Evolutionary conservation across 2,113 vertebrate species (phyloP).

Genomic region (Percina caprodes): DNA sequence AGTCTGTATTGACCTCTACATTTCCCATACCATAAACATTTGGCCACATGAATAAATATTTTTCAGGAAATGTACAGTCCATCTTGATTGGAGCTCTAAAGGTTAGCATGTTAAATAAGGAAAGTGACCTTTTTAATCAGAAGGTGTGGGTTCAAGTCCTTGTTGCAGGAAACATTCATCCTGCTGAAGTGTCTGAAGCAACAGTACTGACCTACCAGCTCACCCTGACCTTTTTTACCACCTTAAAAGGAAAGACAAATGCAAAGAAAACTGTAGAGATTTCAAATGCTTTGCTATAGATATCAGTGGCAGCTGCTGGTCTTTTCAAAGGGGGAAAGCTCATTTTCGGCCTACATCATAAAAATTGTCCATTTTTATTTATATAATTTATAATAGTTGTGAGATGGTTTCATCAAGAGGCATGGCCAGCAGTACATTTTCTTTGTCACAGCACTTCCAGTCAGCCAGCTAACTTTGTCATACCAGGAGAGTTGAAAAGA

Average conservation of each 20-base stretch:
- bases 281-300: background rate
- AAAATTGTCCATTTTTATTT: no score
- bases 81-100: background rate
- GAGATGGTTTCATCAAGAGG: no score
- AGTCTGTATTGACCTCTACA: constrained; percentile 6
- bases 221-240: background rate
- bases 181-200: background rate
- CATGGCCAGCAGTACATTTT: no score
- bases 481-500: no score
- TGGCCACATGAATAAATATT: background rate
- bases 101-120: background rate
- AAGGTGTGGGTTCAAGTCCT: background rate
- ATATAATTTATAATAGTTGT: no score
- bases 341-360: no score
- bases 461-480: no score
- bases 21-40: background rate
- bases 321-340: no score
- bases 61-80: constrained; percentile 2
- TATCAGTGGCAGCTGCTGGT: no score
- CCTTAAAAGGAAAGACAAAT: background rate
- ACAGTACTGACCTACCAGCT: background rate
- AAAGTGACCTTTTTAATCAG: constrained; percentile 6
- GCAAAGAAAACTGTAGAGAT: background rate
- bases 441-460: no score
- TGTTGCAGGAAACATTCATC: constrained; percentile 10